Base-by-base conservation (phyloP, 2,797 vertebrate species). In the Peromyscus aztecus region DNA sequence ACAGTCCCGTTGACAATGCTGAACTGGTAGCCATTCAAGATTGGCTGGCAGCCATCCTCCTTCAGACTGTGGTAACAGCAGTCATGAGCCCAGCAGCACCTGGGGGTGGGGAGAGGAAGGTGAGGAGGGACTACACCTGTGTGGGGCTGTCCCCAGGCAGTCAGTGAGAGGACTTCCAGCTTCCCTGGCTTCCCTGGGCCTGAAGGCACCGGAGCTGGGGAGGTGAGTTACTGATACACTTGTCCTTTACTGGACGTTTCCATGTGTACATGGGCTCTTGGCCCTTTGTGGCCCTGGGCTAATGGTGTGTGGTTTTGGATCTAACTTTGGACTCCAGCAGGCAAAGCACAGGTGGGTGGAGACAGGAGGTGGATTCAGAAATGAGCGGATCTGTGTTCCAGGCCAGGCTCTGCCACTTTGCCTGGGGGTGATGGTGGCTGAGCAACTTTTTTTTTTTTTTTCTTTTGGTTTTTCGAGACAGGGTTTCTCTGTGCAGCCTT, bases 21-120 rank as follows among this genome's bases (percentile, higher is more conserved):
- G 19, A 98, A 98, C 21, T 90, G 78, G 89, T 98, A 98, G 6
- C 80, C 75, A 29, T 91, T 98, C 92, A 94, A 0, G 80, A 98
- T 40, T 0, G 98, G 98, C 23, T 96, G 98, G 97, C 98, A 98
- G 0, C 86, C 29, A 0, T 65, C 10, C 10, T 40, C 75, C 89
- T 95, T 98, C 63, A 91, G 86, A 73, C 83, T 93, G 71, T 76
- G 59, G 0, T 96, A 97, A 93, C 97, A 97, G 76, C 96, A 97
- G 91, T 97, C 95, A 0, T 97, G 96, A 0, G n/a, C 84, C 92
- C 31, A 67, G 95, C 97, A 97, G 94, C 96, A 96, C 29, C 97
- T 97, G 84, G 27, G 23, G 52, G 55, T 57, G 73, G 94, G 0
- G 1, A 73, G 84, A 80, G 65, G 40, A 11, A 65, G 52, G 5